Evolutionary conservation across 2,797 vertebrate species (phyloP).

Genomic region (Oryzias sinensis): DNA sequence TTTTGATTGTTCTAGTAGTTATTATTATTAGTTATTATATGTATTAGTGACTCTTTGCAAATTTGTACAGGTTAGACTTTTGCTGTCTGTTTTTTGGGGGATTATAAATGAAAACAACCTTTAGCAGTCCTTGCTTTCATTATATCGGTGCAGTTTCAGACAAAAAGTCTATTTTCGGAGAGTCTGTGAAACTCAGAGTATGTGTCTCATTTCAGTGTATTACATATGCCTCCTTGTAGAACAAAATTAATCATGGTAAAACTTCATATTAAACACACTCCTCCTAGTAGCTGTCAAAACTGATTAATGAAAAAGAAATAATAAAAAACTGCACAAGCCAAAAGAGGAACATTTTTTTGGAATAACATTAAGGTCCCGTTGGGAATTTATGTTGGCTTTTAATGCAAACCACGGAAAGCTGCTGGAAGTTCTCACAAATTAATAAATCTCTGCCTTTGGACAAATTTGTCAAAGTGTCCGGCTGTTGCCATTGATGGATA

Average conservation of each 20-base stretch:
- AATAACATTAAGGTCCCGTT: conserved; percentile 58
- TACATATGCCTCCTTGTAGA: conserved; percentile 47
- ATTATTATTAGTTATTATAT: too few relatives aligned
- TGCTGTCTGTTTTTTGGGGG: too few relatives aligned
- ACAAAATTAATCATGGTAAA: conserved; percentile 66
- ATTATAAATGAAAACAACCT: too few relatives aligned
- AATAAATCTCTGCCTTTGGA: conserved; percentile 74
- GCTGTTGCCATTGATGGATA: conserved; percentile 67
- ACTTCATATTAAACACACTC: conserved; percentile 60
- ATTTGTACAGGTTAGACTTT: too few relatives aligned
- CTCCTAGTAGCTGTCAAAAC: conserved; percentile 57
- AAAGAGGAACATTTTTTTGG: conserved; percentile 18
- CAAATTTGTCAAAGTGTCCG: conserved; percentile 77
- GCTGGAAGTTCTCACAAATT: conserved; percentile 63
- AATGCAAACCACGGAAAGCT: conserved; percentile 63
- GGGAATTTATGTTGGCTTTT: conserved; percentile 58
- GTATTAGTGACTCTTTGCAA: too few relatives aligned
- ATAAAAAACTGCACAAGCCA: neutral
- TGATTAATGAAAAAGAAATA: conserved; percentile 60
- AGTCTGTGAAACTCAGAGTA: conserved; percentile 36
- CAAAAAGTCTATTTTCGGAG: neutral
- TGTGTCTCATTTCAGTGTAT: conserved; percentile 55
- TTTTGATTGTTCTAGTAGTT: too few relatives aligned
- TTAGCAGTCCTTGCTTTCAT: too few relatives aligned
- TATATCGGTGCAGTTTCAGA: neutral